Base-by-base conservation (phyloP, 2,888 invertebrate genomes). In the Leptothorax acervorum region DNA sequence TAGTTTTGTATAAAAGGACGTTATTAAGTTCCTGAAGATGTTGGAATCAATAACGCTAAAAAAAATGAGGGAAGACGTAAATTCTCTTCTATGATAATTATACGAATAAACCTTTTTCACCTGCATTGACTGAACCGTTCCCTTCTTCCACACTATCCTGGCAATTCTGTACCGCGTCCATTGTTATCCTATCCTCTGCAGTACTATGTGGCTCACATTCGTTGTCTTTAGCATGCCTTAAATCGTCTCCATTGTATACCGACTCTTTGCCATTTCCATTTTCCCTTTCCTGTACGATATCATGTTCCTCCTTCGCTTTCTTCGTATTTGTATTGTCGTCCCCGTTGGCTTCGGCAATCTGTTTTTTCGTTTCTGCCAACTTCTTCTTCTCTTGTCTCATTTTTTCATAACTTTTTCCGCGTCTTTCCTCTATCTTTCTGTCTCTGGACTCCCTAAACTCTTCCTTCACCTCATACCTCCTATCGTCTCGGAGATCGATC, bases 351-450 rank as follows among this genome's bases (percentile, higher is more conserved):
- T 90, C 92, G 11, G 86, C 82, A 86, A 83, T 90, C 45, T 93
- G 93, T 62, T 91, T 94, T 82, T 94, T 94, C 2, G 91, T 92
- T 82, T 95, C 95, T 28, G 92, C 92, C 3, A 94, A 84, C 87
- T 93, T 92, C 76, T 93, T 94, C 73, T 95, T 95, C 74, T 95
- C 95, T 74, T 93, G 93, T 57, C 95, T 90, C 95, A 94, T 95
- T 90, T 94, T 95, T 75, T 95, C 95, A 39, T 95, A 95, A 90
- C 95, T 95, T 79, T 94, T 93, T 48, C 95, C 95, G 57, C 95
- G 95, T 88, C 95, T 95, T 45, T 94, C 94, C 66, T 95, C 95
- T 81, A 94, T 91, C 79, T 93, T 94, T 66, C 91, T 89, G 45
- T 94, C 94, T 82, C 89, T 93, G 31, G 84, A 84, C 23, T 87